Evolutionary conservation across 92 coral and sea anemone species (phyloP), one percentile per base, ranked within the genome.

Genomic region (Actinostola sp.): DNA sequence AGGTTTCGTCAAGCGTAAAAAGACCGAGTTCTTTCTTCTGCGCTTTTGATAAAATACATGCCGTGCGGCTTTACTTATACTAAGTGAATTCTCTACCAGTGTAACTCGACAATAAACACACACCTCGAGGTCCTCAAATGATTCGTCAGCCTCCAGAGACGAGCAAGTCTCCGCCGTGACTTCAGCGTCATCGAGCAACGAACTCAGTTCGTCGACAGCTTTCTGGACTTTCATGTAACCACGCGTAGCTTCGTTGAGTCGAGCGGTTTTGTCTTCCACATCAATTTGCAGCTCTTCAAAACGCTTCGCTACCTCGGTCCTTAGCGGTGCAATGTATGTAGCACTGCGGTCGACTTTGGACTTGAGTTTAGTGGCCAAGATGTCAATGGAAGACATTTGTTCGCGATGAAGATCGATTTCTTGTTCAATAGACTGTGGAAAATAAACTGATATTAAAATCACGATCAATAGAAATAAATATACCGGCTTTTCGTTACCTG

Each of bases 401-500:
- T 90, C 92, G 34, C 87, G 92, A 54, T 90, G 96, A 38, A 88
- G 93, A 8, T 83, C 90, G 29, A 90, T 60, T 35, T 90, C 96
- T 62, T 88, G 81, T 29, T 71, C 84, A 65, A 90, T 32, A 70
- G 84, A 82, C 96, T 90, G 36, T 12, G 33, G n/a, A n/a, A n/a
- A n/a, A n/a, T n/a, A n/a, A n/a, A n/a, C n/a, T n/a, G n/a, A n/a
- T n/a, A n/a, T n/a, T n/a, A n/a, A n/a, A n/a, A n/a, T n/a, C n/a
- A n/a, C n/a, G n/a, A n/a, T n/a, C 42, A 36, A 36, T 36, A 36
- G 42, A 4, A 36, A 36, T 36, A 4, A 4, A 4, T 36, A 4
- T 36, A 4, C 42, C 42, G 6, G 6, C 42, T 36, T 36, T n/a
- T n/a, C 25, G 50, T 74, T 70, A 94, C 98, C 97, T 83, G 80